Base-by-base conservation (phyloP, 2,888 invertebrate species). In the Alloplasta piceator region DNA sequence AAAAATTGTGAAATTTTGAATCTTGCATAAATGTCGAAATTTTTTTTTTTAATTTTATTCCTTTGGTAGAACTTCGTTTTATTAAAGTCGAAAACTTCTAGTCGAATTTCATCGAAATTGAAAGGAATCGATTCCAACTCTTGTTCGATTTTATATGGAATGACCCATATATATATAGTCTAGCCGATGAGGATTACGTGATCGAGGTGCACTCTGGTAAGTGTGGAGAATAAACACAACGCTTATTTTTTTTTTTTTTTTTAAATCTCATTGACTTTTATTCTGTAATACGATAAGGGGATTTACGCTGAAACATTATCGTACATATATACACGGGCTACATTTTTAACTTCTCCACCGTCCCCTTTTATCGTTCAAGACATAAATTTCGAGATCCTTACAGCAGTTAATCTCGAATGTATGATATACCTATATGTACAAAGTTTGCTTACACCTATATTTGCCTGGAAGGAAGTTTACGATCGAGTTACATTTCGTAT, bases 241-340 rank as follows among this genome's bases (percentile, higher is more conserved):
- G 14, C 39, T 16, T 9, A 48, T 52, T 12, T 38, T 52, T 64
- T 16, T 56, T 56, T 16, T 48, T 75, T 58, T 14, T 14, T 80
- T 68, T 43, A 43, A 68, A 68, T 52, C 67, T 73, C 43, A 77
- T 80, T 80, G 73, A 77, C 68, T 73, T 80, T 77, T 68, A 68
- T 76, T 80, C 58, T 61, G 14, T 64, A 73, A 73, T 63, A 68
- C 77, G 77, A 73, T 55, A 70, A 55, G 46, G n/a, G 14, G 46
- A 50, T 64, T 50, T 48, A 55, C 63, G 12, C 16, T 58, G 16
- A 50, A 74, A 50, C 52, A 61, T 61, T 68, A 70, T 52, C 46
- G 26, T 52, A 43, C n/a, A 14, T 52, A 55, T 6, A 50, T 43
- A 48, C 52, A 56, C 56, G 46, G 38, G 12, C 38, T 48, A 56